Percentiles rank a stretch among this genome's conserved stretches.
Conservation (phyloP, 2,888 invertebrate species). For the Brachyptera risi region DNA sequence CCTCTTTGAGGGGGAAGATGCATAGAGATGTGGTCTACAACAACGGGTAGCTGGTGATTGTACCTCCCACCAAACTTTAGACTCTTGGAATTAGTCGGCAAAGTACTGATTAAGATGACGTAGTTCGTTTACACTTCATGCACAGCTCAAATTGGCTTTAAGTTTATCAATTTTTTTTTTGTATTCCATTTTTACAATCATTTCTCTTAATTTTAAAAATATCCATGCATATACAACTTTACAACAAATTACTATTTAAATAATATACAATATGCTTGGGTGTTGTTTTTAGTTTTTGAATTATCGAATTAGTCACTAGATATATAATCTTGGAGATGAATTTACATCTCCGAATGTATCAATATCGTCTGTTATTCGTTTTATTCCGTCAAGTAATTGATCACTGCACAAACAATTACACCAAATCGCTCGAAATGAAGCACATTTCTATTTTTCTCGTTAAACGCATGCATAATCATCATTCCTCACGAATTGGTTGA, state of each 20-base stretch:
- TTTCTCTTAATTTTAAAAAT: background rate
- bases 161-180: too few relatives aligned
- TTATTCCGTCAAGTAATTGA: too few relatives aligned
- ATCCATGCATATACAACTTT: background rate
- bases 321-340: background rate
- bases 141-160: background rate
- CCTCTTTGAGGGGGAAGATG: constrained; percentile 27
- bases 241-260: background rate
- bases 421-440: too few relatives aligned
- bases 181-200: background rate
- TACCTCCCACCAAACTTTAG: constrained; percentile 45
- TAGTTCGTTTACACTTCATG: background rate
- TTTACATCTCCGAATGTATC: background rate
- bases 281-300: too few relatives aligned
- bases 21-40: constrained; percentile 54
- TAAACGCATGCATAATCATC: too few relatives aligned
- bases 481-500: too few relatives aligned
- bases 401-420: too few relatives aligned
- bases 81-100: background rate
- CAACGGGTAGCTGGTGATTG: constrained; percentile 61
- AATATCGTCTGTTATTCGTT: background rate
- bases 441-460: too few relatives aligned
- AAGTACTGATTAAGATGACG: background rate
- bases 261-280: too few relatives aligned
- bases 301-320: too few relatives aligned